Base-by-base conservation (phyloP, 2,888 invertebrate genomes). In the Pheosia tremula region DNA sequence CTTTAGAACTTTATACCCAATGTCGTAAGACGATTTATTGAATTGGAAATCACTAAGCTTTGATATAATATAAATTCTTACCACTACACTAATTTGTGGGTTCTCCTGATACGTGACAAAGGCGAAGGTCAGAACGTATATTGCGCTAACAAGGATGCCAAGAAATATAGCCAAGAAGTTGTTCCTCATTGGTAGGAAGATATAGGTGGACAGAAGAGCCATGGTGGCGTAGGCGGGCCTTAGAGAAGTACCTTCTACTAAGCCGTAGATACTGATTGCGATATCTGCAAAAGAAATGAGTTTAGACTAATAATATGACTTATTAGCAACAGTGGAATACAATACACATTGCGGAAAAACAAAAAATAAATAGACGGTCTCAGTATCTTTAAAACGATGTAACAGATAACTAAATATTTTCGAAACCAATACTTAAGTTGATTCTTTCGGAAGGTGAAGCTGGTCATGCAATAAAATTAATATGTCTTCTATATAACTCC, bases 141-240 rank as follows among this genome's bases (percentile, higher is more conserved):
- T 93, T 0, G 94, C 68, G 54, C 97, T 96, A 11, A 97, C 95
- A 0, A 96, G 85, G 2, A 95, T 69, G 0, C 97, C 98, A 58
- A 97, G 90, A 38, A 96, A 79, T 39, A 96, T 94, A 0, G 97
- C 96, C 67, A 96, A 92, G 67, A 95, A 94, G 81, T 97, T 96
- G 80, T 96, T 95, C 37, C 96, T 95, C 79, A 98, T 94, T 0
- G 98, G 97, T 71, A 98, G 94, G 86, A 98, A 98, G 69, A 98
- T 96, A 85, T 98, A 98, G 67, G 97, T 96, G 1, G 97, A 96
- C 58, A 98, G 94, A 2, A 98, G 93, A 1, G 96, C 95, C 84
- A 96, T 95, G 0, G 96, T 95, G 2, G 96, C 94, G 79, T 96
- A 97, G 0, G 96, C 96, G 24, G 97, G 97, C 60, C 96, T 94